Base-by-base conservation (phyloP, 2,113 vertebrate species). In the Rhinoderma darwinii region DNA sequence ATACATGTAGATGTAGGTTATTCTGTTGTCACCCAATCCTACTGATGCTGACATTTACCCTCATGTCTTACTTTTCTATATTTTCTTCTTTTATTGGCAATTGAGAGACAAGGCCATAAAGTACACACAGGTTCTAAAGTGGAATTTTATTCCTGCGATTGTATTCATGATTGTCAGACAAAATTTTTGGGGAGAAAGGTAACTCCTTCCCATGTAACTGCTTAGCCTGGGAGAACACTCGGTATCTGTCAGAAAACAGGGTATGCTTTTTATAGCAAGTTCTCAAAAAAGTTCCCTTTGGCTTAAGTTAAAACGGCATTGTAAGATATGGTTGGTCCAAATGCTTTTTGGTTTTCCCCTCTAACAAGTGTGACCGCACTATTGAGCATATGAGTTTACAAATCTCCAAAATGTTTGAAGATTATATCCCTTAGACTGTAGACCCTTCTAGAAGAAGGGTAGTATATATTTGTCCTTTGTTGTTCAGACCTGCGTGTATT, bases 191-290 rank as follows among this genome's bases (percentile, higher is more conserved):
- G 20, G 11, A 82, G 35, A 30, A 54, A 7, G 50, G 9, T 10
- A 27, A 30, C 79, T 39, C 66, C 37, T 30, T 44, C 25, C 25
- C 15, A 35, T 63, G n/a, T 63, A 82, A 17, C 27, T 66, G 25
- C 37, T 41, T 9, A 59, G 54, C 78, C 56, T 66, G 56, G 79
- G 39, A 82, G 56, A 82, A 63, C 37, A 66, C n/a, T 27, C 15
- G 32, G 39, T 44, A 63, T 81, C 56, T 59, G 78, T 56, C 35
- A 17, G 32, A 43, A 82, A 63, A 82, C 79, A 66, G 79, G 79
- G 79, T 82, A 82, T 43, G 79, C 37, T 82, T 61, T 63, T 30
- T 59, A 44, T 18, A 82, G 79, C 79, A 82, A 41, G 59, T 43
- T n/a, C n/a, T 43, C 25, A 82, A 41, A 81, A 61, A 63, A 43